Conservation (phyloP, 2,797 vertebrate genomes). For the Hydrocynus forskahlii region DNA sequence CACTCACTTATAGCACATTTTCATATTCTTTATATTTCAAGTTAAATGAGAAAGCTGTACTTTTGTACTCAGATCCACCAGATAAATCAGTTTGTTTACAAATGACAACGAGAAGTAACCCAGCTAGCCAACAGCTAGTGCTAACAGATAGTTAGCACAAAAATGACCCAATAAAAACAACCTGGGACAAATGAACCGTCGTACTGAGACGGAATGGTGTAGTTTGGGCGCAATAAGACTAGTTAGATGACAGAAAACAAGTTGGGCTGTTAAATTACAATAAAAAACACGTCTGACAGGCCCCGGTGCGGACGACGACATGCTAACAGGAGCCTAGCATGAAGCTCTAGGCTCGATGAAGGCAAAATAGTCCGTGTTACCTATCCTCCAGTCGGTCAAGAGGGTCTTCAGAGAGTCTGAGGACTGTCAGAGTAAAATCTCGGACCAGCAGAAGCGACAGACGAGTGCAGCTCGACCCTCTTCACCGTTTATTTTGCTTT, state of each 20-base stretch:
- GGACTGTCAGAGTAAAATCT: not conserved
- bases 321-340: not conserved
- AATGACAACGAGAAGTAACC: too few relatives aligned
- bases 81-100: too few relatives aligned
- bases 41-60: too few relatives aligned
- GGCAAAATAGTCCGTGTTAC: not conserved
- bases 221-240: not conserved
- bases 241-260: too few relatives aligned
- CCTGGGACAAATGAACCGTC: too few relatives aligned
- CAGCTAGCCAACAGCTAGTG: too few relatives aligned
- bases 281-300: not conserved
- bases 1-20: too few relatives aligned
- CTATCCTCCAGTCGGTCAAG: not conserved
- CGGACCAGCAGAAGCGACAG: conserved; percentile 21
- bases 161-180: not conserved
- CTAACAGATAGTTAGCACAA: not conserved
- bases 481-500: conserved; percentile 64
- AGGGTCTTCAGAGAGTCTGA: not conserved
- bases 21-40: too few relatives aligned
- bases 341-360: not conserved
- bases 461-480: conserved; percentile 52
- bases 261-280: too few relatives aligned
- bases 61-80: too few relatives aligned
- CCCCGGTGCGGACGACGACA: not conserved
- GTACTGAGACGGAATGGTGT: not conserved